phyloP scores from a whole-genome alignment of 2,888 invertebrate species.

The Agrilus mali region DNA sequence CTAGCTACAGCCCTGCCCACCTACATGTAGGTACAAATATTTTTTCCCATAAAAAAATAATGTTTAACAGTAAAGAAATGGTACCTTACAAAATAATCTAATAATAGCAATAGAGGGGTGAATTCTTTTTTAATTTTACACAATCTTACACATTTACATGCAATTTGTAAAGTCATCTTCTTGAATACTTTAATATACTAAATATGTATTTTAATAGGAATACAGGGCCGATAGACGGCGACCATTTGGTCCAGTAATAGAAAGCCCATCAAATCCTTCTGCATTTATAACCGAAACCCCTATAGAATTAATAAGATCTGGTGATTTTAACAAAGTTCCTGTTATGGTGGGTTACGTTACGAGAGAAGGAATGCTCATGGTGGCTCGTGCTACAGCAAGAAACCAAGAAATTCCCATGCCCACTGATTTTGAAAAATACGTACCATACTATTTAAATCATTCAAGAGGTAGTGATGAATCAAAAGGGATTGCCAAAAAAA shows the following conservation, averaged over 20 bases:
- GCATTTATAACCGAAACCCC: neutral
- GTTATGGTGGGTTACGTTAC: neutral
- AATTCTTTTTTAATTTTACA: too few relatives aligned
- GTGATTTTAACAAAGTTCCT: neutral
- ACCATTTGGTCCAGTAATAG: neutral
- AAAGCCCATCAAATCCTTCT: neutral
- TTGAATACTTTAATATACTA: too few relatives aligned
- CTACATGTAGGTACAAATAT: too few relatives aligned
- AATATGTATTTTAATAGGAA: conserved; percentile 1
- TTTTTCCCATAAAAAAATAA: too few relatives aligned
- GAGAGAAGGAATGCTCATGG: neutral
- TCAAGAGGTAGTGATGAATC: conserved; percentile 10
- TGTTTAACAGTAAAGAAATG: too few relatives aligned
- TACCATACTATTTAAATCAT: conserved; percentile 15
- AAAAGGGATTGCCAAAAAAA: conserved; percentile 8
- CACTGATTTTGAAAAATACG: conserved; percentile 13
- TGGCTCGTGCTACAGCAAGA: conserved; percentile 10
- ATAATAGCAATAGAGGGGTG: too few relatives aligned
- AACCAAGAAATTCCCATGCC: conserved; percentile 7
- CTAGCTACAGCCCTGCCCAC: too few relatives aligned
- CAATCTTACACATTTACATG: too few relatives aligned
- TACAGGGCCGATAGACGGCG: conserved; percentile 1
- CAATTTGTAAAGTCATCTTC: too few relatives aligned
- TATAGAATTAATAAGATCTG: neutral
- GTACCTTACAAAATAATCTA: too few relatives aligned